A percentile compares a stretch with the other conserved stretches of the same genome.
Evolutionary conservation across 2,113 vertebrate genomes (phyloP).

Genomic region (Crypturellus undulatus): DNA sequence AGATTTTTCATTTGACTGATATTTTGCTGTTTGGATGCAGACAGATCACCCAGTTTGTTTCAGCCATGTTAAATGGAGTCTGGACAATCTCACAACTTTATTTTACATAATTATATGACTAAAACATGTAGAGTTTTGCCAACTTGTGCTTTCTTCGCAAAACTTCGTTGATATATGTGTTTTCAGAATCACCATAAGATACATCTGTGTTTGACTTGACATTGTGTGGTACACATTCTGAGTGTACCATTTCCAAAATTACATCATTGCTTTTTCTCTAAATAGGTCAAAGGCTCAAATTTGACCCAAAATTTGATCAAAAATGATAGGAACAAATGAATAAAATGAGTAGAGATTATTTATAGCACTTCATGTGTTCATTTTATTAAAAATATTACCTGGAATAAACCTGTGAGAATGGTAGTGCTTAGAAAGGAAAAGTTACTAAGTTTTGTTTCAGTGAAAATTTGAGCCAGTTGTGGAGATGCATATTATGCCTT

Average conservation of each 20-base stretch:
- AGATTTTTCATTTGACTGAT: not conserved
- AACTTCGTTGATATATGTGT: not conserved
- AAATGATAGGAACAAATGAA: not conserved
- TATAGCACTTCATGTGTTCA: not conserved
- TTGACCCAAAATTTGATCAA: not conserved
- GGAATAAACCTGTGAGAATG: not conserved
- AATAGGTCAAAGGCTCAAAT: not conserved
- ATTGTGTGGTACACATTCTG: not conserved
- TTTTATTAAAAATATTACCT: not conserved
- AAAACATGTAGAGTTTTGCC: not conserved
- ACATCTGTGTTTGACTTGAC: not conserved
- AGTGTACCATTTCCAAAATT: not conserved
- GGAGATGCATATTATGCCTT: not conserved
- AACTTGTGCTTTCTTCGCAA: not conserved
- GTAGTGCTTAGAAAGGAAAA: not conserved
- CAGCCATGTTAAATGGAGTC: not conserved
- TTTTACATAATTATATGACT: not conserved
- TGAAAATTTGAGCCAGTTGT: not conserved
- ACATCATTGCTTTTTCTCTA: not conserved
- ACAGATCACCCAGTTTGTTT: not conserved
- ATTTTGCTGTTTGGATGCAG: not conserved
- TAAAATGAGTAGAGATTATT: not conserved
- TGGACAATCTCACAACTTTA: not conserved
- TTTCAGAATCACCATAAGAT: conserved; percentile 14
- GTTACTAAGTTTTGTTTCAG: not conserved